Base-by-base conservation (phyloP, 2,113 vertebrate genomes). In the Heterotilapia buettikoferi region DNA sequence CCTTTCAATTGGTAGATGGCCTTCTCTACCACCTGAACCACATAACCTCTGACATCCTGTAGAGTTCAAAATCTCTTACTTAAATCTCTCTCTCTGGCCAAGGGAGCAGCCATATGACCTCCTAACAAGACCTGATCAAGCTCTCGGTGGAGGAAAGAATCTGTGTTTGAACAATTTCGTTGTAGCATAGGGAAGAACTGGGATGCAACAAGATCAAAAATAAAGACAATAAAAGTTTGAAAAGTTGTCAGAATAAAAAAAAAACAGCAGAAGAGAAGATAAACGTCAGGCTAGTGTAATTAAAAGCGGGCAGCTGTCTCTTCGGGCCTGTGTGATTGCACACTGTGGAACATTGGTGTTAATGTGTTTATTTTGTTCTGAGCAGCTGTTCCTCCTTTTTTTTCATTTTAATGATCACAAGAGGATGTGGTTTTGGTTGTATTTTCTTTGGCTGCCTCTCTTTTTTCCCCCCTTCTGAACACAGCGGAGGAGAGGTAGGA, bases 361-460 rank as follows among this genome's bases (percentile, higher is more conserved):
- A 93, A 95, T 93, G 92, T 94, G 93, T 94, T 95, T 94, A 92
- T 94, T 94, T 95, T 89, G 88, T 91, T 92, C 84, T 90, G 86
- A 91, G 91, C 95, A 95, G 94, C 92, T 95, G 95, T 95, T 95
- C 84, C 66, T 90, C 56, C 59, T 82, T 87, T 57, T 59, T 68
- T 45, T 29, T 7, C 79, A 56, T 94, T 95, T 94, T 93, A 93
- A 95, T 93, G 92, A 95, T 94, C 90, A 89, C 80, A 90, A 87
- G 82, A 88, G 84, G 16, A 89, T 80, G 36, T 89, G 61, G 88
- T 92, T 71, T 80, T 57, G 18, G 73, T 78, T 52, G 16, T 33
- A 89, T 91, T 93, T 33, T 33, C 73, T 95, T 89, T 84, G 85
- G 81, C 90, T 71, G 56, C 53, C 63, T 85, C 57, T 71, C 18